Percentiles rank a stretch among this genome's conserved stretches.
Conservation (phyloP, 2,113 vertebrate genomes). For the Nannobrachium achirus region DNA sequence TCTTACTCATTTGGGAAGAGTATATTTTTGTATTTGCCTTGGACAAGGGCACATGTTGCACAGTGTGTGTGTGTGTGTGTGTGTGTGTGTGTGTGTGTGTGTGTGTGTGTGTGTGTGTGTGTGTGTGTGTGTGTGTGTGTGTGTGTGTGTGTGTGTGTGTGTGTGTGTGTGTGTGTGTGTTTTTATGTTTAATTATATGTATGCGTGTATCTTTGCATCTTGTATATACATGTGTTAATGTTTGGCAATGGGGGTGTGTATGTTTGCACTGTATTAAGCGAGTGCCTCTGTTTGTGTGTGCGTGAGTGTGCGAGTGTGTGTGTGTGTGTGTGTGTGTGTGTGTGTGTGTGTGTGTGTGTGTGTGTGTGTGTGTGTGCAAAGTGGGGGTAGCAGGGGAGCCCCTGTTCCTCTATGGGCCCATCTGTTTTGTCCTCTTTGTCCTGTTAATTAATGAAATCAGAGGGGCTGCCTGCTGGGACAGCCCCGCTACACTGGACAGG, state of each 20-base stretch:
- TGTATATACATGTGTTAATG: slow-evolving; percentile 15
- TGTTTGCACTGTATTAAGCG: slow-evolving; percentile 20
- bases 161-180: slow-evolving; percentile 4
- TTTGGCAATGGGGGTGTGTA: slow-evolving; percentile 9
- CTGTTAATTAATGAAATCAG: slow-evolving; percentile 83
- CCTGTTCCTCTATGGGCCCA: slow-evolving; percentile 73
- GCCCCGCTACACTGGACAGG: slow-evolving; percentile 70
- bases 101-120: background rate
- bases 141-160: background rate
- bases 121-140: background rate
- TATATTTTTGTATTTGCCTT: background rate
- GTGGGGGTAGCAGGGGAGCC: slow-evolving; percentile 62
- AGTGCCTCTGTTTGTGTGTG: background rate
- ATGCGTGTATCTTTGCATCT: slow-evolving; percentile 30
- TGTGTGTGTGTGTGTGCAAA: slow-evolving; percentile 5
- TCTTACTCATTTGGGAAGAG: background rate
- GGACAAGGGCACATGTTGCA: background rate
- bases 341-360: slow-evolving; percentile 40
- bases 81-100: slow-evolving; percentile 6
- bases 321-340: slow-evolving; percentile 11
- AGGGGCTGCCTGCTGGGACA: slow-evolving; percentile 77
- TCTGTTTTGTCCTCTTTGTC: slow-evolving; percentile 83
- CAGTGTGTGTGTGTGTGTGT: slow-evolving; percentile 14
- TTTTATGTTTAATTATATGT: slow-evolving; percentile 15
- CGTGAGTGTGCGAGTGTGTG: slow-evolving; percentile 20